A percentile compares a stretch with the other conserved stretches of the same genome.
phyloP scores from a whole-genome alignment of 1,140 invertebrate species.

The Drosophila hydei region DNA sequence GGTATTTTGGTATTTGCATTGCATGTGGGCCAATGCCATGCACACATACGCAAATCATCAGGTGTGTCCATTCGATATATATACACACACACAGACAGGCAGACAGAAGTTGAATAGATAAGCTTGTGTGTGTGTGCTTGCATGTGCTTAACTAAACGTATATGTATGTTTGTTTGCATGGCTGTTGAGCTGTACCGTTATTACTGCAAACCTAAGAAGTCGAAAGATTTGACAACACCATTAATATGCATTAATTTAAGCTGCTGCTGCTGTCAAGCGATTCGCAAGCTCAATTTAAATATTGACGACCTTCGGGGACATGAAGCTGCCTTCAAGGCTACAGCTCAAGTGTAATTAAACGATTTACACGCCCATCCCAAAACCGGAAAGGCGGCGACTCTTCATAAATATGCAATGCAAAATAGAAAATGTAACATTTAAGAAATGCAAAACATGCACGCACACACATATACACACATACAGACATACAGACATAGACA shows the following conservation, averaged over 20 bases:
- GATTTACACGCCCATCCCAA: slow-evolving; percentile 2
- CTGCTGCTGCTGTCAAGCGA: slow-evolving; percentile 7
- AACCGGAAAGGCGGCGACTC: not conserved
- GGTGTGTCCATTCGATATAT: slow-evolving; percentile 41
- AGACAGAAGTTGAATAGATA: slow-evolving; percentile 2
- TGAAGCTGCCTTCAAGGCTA: slow-evolving; percentile 12
- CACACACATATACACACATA: slow-evolving; percentile 8
- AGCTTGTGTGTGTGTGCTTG: too few species aligned
- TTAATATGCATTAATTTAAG: slow-evolving; percentile 32
- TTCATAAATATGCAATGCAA: slow-evolving; percentile 5
- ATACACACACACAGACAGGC: not conserved
- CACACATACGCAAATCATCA: slow-evolving; percentile 39
- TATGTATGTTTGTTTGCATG: not conserved
- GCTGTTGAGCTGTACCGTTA: slow-evolving; percentile 8
- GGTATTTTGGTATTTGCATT: slow-evolving; percentile 16
- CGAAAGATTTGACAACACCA: slow-evolving; percentile 4
- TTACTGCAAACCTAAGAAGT: slow-evolving; percentile 17
- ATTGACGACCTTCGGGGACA: slow-evolving; percentile 28
- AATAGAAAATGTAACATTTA: slow-evolving; percentile 26
- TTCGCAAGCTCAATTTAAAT: slow-evolving; percentile 16
- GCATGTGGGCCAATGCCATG: slow-evolving; percentile 34
- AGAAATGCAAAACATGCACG: slow-evolving; percentile 2
- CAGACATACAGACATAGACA: too few species aligned
- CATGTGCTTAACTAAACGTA: not conserved
- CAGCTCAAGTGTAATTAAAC: slow-evolving; percentile 35